Evolutionary conservation across 2,797 vertebrate species (phyloP).

Genomic region (Platyrinchus mystaceus): DNA sequence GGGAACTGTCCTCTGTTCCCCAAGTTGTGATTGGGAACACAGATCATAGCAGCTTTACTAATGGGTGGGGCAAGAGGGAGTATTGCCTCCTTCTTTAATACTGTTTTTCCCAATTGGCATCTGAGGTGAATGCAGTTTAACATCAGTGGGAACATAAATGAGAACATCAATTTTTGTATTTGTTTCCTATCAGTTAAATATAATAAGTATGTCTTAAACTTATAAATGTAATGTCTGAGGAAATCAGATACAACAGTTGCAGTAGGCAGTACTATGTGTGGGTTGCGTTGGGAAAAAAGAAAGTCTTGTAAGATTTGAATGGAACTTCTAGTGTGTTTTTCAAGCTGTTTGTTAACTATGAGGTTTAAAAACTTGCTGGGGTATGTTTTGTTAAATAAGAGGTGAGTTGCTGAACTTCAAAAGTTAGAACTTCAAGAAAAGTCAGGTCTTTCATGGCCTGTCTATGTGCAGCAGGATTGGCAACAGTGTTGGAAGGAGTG

Average conservation of each 20-base stretch:
- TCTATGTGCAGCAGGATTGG: background rate
- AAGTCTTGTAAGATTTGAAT: background rate
- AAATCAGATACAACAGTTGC: background rate
- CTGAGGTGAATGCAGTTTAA: background rate
- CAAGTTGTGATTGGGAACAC: background rate
- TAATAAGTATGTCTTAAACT: background rate
- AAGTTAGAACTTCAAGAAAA: background rate
- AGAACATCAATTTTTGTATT: background rate
- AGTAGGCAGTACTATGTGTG: background rate
- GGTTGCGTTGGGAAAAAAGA: background rate
- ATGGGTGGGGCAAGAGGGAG: background rate
- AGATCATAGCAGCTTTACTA: background rate
- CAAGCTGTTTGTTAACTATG: background rate
- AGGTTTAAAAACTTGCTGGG: background rate
- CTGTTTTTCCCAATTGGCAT: background rate
- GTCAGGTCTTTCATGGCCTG: background rate
- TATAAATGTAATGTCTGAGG: background rate
- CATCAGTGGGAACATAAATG: background rate
- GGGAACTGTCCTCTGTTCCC: background rate
- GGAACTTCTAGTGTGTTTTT: background rate
- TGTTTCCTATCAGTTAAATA: background rate
- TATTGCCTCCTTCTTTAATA: background rate
- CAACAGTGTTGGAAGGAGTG: background rate
- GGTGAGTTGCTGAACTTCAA: background rate
- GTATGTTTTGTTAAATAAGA: background rate